Conservation (phyloP, 2,888 invertebrate genomes). For the Thymelicus sylvestris region DNA sequence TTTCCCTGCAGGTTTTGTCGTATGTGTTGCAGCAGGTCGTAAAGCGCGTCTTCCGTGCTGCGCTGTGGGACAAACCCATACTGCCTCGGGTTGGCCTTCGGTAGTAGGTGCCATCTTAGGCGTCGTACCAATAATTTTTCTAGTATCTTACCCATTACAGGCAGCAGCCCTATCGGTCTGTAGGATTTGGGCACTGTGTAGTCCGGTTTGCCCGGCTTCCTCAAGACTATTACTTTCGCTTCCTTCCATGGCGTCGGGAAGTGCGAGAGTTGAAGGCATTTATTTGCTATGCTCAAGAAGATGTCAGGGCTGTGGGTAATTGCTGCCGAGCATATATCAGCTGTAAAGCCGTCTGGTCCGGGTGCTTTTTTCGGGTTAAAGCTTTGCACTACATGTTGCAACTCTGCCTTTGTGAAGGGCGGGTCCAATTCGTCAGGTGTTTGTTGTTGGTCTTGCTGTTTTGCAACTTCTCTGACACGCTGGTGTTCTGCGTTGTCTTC, state of each 20-base stretch:
- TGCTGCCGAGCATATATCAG: constrained; percentile 27
- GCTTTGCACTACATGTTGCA: neutral
- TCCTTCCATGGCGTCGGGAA: constrained; percentile 10
- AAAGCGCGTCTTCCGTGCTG: no score
- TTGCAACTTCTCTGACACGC: neutral
- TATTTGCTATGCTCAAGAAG: neutral
- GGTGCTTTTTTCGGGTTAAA: constrained; percentile 40
- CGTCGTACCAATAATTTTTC: no score
- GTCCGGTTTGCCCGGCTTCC: neutral
- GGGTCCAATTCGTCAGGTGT: constrained; percentile 7
- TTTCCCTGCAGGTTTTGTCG: no score
- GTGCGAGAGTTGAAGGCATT: constrained; percentile 3
- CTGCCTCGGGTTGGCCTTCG: no score
- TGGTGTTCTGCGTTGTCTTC: constrained; percentile 16
- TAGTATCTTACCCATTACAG: no score
- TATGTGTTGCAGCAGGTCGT: no score
- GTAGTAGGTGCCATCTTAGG: no score
- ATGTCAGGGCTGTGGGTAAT: neutral
- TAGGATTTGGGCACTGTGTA: neutral
- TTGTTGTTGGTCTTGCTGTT: neutral
- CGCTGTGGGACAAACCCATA: no score
- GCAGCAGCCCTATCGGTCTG: no score
- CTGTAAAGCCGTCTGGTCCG: constrained; percentile 39
- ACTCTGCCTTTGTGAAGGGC: constrained; percentile 30
- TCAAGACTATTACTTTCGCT: constrained; percentile 1